Evolutionary conservation across 23 tunicate genomes (phyloP), one percentile per base, ranked within the genome.

Genomic region (Phallusia fumigata): DNA sequence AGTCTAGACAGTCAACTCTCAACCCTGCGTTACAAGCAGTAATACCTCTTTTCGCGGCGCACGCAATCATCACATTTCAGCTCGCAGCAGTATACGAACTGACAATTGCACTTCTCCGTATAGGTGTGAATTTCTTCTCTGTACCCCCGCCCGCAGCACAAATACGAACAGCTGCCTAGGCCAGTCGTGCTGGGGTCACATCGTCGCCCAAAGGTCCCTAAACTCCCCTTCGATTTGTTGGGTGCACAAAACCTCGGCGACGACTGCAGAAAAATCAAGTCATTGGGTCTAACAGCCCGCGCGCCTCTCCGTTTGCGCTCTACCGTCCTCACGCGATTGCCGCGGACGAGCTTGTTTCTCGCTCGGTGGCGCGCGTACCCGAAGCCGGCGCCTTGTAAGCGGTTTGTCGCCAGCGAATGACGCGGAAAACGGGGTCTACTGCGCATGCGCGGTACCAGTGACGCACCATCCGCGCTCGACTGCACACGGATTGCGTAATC

Each of bases 141-240:
- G 52, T 53, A 82, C 21, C 88, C 81, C 31, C 96, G 76, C 51
- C 88, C 88, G 32, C 96, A 91, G 76, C 96, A 91, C 64, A 91
- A 74, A 64, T 91, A 83, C 19, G 73, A 52, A 65, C 96, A 91
- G 81, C 88, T 86, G 31, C 96, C 96, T 24, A 78, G 30, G 12
- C 90, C 88, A 18, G 58, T 30, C 47, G 33, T 31, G 0, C 40
- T 36, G n/a, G 90, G 82, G 26, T 88, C 90, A 65, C 96, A 91
- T 18, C 58, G 52, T 36, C 96, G 69, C 0, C 90, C 90, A n/a
- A 30, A 30, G 0, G 96, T 91, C 28, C 96, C 96, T 31, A 91
- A 53, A 47, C 81, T 80, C 2, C 96, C 96, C 31, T 81, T 65
- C 30, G 50, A 78, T 33, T 53, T 78, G 8, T 81, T 75, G 3